Base-by-base conservation (phyloP, 2,113 vertebrate genomes). In the Phoxinus phoxinus region DNA sequence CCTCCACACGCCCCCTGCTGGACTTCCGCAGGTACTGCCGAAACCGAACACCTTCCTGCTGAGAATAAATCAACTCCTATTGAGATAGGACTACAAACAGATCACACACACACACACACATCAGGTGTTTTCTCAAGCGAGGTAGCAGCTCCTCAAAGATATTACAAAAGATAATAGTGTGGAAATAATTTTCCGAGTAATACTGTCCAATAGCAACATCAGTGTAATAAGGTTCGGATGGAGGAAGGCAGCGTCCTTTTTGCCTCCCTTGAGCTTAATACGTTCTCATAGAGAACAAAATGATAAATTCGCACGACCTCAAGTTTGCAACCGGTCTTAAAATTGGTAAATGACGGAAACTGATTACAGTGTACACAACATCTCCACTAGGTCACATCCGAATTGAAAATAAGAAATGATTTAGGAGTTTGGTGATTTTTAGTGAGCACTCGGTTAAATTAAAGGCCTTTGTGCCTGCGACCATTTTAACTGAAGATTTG, bases 1-100 rank as follows among this genome's bases (percentile, higher is more conserved):
- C 96, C 90, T 98, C 98, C 91, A 98, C 98, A 0, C 94, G 98
- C 6, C 97, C 98, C 5, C 95, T 99, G 89, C 96, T 99, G 0
- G 98, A 99, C 93, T 99, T 99, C 94, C 98, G 98, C 94, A 97
- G 98, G 98, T 99, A 91, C 67, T 78, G 85, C 71, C 67, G 75
- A 32, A 82, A 61, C 44, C 19, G 0, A 30, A 72, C 44, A 27
- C 13, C 23, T 13, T 21, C 19, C 53, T 56, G 8, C 27, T 37
- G 37, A 21, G 37, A 48, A 86, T 56, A 46, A 19, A 71, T 35
- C 2, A 69, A 56, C 51, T 53, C 30, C 12, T 37, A n/a, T 53
- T 48, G 7, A 27, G 4, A 78, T 15, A 56, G 5, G 19, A 35
- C 25, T 8, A 63, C 23, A 51, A 35, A 69, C n/a, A 69, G 65